Evolutionary conservation across 2,888 invertebrate genomes (phyloP).

Genomic region (Eretmocerus hayati): DNA sequence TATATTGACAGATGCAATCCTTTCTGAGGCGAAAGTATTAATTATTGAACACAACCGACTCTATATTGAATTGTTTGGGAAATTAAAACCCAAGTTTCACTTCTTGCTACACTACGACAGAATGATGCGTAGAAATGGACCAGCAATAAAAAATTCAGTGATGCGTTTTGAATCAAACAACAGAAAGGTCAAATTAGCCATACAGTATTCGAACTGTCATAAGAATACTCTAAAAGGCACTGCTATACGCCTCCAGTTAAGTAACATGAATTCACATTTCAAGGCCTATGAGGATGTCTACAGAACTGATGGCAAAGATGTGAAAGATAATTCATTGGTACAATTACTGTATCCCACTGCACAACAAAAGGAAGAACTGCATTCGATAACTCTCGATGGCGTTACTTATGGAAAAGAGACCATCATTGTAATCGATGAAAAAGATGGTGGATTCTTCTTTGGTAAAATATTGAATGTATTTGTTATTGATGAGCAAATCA

Average conservation of each 20-base stretch:
- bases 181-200: background rate
- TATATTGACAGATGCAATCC: background rate
- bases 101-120: background rate
- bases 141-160: background rate
- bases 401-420: background rate
- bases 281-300: background rate
- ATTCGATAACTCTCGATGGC: background rate
- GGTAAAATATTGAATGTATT: background rate
- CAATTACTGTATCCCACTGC: background rate
- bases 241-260: background rate
- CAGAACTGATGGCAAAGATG: background rate
- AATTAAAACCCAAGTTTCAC: conserved; percentile 4
- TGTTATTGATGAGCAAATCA: background rate
- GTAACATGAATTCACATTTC: background rate
- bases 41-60: background rate
- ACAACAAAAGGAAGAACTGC: background rate
- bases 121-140: background rate
- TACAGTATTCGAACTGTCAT: background rate
- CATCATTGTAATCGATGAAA: background rate
- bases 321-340: background rate
- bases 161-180: conserved; percentile 3
- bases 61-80: background rate
- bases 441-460: background rate
- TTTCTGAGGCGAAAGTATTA: background rate
- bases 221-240: background rate